These are phyloP conservation scores for Thelaira solivaga DNA, from an alignment of 2,888 invertebrate genomes.

Conservation along the genomic window DNA sequence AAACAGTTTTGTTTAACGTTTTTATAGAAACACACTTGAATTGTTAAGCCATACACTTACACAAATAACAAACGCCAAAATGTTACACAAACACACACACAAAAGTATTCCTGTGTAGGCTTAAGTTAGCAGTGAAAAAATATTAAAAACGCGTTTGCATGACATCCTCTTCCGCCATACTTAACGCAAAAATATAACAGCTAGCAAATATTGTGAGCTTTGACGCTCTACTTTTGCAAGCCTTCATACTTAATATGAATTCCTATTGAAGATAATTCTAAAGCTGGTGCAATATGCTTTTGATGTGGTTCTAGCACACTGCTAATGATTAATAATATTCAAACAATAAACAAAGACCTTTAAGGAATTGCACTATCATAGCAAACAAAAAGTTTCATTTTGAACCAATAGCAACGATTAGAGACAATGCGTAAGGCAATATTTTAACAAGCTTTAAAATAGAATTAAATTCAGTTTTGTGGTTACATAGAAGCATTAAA, in stretches of 20 bases:
- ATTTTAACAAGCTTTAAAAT: no score
- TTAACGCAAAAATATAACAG: constrained; percentile 42
- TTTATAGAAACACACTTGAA: background rate
- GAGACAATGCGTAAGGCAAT: no score
- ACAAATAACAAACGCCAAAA: background rate
- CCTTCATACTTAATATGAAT: background rate
- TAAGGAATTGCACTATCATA: no score
- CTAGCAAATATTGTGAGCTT: constrained; percentile 14
- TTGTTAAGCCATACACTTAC: background rate
- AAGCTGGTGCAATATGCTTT: background rate
- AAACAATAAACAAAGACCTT: no score
- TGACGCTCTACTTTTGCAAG: constrained; percentile 8
- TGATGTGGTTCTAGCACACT: no score
- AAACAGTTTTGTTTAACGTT: background rate
- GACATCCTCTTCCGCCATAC: constrained; percentile 53
- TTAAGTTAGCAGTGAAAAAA: constrained; percentile 29
- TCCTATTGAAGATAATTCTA: background rate
- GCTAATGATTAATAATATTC: no score
- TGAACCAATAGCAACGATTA: no score
- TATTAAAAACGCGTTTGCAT: constrained; percentile 37
- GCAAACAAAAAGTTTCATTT: no score
- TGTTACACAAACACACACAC: background rate
- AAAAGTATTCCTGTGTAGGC: background rate
- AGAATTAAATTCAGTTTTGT: no score
- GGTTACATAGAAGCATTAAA: no score